phyloP scores from a whole-genome alignment of 2,797 vertebrate species.

The Triplophysa bombifrons region DNA sequence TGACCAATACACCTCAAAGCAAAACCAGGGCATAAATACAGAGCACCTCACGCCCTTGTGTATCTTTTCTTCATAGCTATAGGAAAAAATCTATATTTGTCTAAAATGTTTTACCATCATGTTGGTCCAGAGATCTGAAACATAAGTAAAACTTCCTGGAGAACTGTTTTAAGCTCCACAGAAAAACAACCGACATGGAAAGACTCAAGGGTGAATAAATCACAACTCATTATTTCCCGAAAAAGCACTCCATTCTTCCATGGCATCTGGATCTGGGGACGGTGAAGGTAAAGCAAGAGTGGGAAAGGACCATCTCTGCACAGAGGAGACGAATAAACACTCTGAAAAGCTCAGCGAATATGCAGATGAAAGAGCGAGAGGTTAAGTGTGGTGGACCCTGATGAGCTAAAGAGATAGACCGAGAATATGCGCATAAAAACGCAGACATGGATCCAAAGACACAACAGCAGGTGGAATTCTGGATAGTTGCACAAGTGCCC shows the following conservation, averaged over 20 bases:
- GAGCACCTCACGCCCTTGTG: background rate
- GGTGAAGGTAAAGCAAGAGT: constrained; percentile 27
- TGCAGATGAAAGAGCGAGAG: constrained; percentile 34
- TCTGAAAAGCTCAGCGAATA: constrained; percentile 34
- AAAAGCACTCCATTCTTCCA: constrained; percentile 4
- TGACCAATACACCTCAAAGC: constrained; percentile 26
- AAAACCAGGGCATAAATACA: constrained; percentile 10
- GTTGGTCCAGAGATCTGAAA: too few relatives aligned
- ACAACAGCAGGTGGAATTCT: constrained; percentile 10
- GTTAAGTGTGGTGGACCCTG: constrained; percentile 38
- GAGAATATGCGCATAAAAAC: background rate
- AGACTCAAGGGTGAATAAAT: background rate
- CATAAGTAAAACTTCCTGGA: too few relatives aligned
- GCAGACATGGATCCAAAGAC: constrained; percentile 4
- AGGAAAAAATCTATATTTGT: background rate
- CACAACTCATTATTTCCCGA: background rate
- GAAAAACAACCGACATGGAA: background rate
- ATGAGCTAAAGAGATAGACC: constrained; percentile 35
- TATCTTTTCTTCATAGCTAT: constrained; percentile 6
- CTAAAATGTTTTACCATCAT: too few relatives aligned
- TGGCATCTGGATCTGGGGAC: constrained; percentile 38
- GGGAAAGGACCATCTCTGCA: constrained; percentile 29
- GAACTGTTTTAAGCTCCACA: background rate
- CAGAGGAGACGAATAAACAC: constrained; percentile 31
- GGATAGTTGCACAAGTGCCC: background rate